These are phyloP conservation scores for Trichoplusia ni DNA, from an alignment of 1,140 invertebrate species.

Conservation along the genomic window DNA sequence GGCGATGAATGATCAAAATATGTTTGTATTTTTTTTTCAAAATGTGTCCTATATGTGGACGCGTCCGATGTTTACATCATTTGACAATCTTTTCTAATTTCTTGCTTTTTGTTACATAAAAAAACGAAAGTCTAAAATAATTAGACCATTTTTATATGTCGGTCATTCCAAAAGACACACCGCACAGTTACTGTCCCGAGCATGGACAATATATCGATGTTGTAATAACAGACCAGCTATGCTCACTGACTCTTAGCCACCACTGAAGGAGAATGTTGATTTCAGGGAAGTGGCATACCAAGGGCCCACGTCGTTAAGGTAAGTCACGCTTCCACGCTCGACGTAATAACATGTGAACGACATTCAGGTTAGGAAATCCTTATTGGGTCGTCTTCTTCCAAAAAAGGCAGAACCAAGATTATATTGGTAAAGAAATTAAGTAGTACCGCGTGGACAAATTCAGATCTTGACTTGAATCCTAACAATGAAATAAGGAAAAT, in stretches of 20 bases:
- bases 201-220: slow-evolving; percentile 69
- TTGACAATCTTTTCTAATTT: too few relatives aligned
- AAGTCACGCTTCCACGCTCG: slow-evolving; percentile 55
- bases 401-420: too few relatives aligned
- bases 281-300: slow-evolving; percentile 74
- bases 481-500: too few relatives aligned
- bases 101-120: too few relatives aligned
- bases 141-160: background rate
- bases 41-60: too few relatives aligned
- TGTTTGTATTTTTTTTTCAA: too few relatives aligned
- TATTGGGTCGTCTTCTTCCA: too few relatives aligned
- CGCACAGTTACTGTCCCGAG: slow-evolving; percentile 69
- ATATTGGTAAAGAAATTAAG: too few relatives aligned
- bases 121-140: too few relatives aligned
- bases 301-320: slow-evolving; percentile 75
- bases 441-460: too few relatives aligned
- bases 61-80: too few relatives aligned
- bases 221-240: slow-evolving; percentile 69
- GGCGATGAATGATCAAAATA: background rate
- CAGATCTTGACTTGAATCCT: too few relatives aligned
- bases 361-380: background rate
- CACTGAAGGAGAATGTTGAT: slow-evolving; percentile 61
- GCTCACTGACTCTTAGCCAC: slow-evolving; percentile 50
- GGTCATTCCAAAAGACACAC: slow-evolving; percentile 39
- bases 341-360: slow-evolving; percentile 4